These are phyloP conservation scores for Metopia argyrocephala DNA, from an alignment of 2,888 invertebrate genomes.

Conservation along the genomic window DNA sequence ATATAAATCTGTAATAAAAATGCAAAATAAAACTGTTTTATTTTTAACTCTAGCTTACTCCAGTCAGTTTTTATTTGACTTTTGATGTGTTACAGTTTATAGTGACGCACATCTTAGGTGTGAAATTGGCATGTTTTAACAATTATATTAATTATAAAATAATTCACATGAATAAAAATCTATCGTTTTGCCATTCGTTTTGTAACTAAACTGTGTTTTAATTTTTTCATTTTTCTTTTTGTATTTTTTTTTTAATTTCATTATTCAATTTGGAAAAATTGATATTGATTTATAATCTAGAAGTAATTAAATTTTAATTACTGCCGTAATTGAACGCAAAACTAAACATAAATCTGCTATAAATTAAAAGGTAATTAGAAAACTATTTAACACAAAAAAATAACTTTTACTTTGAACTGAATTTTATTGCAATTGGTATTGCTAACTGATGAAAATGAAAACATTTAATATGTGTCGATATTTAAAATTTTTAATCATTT, in stretches of 20 bases:
- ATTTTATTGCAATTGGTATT: neutral
- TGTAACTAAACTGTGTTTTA: neutral
- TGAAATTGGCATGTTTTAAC: constrained; percentile 42
- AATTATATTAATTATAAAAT: constrained; percentile 37
- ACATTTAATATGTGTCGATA: neutral
- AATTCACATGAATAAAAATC: constrained; percentile 23
- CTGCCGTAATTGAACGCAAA: constrained; percentile 12
- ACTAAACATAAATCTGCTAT: constrained; percentile 1
- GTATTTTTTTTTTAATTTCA: neutral
- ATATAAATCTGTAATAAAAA: too few relatives aligned
- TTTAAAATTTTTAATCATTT: neutral
- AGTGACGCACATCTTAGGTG: constrained; percentile 17
- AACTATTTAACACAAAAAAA: neutral
- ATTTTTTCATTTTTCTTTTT: neutral
- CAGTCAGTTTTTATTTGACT: too few relatives aligned
- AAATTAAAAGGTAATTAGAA: neutral
- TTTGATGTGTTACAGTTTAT: neutral
- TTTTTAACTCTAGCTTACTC: too few relatives aligned
- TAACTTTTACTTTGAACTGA: neutral
- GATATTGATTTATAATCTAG: constrained; percentile 28
- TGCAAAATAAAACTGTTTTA: too few relatives aligned
- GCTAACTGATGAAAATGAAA: neutral
- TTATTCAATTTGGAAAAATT: neutral
- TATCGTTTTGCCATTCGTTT: neutral
- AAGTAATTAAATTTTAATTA: constrained; percentile 39